phyloP scores from a whole-genome alignment of 35 echinoderm and acorn worm genomes.

The Heliocidaris erythrogramma region DNA sequence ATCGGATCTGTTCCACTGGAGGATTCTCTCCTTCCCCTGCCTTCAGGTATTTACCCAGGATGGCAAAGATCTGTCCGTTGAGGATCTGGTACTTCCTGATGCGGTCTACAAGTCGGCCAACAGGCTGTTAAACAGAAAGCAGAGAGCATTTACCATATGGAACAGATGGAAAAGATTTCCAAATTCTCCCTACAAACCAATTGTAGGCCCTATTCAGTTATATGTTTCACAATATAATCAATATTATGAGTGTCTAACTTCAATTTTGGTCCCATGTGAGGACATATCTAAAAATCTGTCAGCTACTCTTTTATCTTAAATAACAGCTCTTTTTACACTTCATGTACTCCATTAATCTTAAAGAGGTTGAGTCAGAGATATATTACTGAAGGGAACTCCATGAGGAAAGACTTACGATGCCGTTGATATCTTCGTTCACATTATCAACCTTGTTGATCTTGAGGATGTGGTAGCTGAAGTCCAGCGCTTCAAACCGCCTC shows the following conservation, averaged over 20 bases:
- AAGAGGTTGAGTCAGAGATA: background rate
- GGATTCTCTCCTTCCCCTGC: conserved; percentile 70
- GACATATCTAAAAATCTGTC: too few species aligned
- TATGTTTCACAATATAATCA: too few species aligned
- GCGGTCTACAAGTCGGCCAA: conserved; percentile 84
- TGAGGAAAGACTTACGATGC: conserved; percentile 82
- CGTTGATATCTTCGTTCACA: conserved; percentile 89
- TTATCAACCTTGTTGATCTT: conserved; percentile 82
- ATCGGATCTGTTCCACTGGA: conserved; percentile 86
- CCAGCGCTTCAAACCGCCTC: conserved; percentile 85
- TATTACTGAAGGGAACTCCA: background rate
- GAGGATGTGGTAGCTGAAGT: conserved; percentile 96
- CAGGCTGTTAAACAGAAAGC: conserved; percentile 61
- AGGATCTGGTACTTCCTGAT: conserved; percentile 91
- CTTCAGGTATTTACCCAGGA: conserved; percentile 88
- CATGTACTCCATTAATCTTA: background rate
- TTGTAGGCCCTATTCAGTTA: too few species aligned
- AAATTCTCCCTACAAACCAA: too few species aligned
- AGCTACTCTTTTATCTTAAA: too few species aligned
- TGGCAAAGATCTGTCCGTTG: conserved; percentile 91
- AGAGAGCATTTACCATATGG: background rate
- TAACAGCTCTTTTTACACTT: background rate
- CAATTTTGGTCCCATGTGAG: too few species aligned
- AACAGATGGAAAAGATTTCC: background rate
- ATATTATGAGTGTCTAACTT: too few species aligned